Evolutionary conservation across 2,113 vertebrate species (phyloP).

Genomic region (Anser cygnoides): DNA sequence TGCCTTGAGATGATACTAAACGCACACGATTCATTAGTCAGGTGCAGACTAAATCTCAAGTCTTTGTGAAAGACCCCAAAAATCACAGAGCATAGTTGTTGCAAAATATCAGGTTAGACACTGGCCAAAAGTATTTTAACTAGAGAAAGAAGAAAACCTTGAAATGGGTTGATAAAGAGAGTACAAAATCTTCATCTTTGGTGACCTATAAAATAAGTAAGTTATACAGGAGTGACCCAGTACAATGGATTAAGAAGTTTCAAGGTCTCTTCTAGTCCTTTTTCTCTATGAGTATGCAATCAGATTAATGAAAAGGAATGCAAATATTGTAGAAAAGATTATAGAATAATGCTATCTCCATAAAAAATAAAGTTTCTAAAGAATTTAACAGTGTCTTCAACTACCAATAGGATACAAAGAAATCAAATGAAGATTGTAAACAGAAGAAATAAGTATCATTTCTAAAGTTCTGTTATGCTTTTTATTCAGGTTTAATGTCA

Average conservation of each 20-base stretch:
- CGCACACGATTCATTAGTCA: neutral
- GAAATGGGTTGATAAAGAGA: neutral
- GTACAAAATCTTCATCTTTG: neutral
- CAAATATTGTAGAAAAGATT: neutral
- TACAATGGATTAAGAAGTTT: too few species aligned
- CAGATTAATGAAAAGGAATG: neutral
- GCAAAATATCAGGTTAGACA: neutral
- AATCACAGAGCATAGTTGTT: neutral
- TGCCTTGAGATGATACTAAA: neutral
- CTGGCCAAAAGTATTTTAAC: neutral
- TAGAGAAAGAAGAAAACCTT: neutral
- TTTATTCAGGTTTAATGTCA: neutral
- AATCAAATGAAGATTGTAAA: neutral
- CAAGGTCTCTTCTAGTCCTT: neutral
- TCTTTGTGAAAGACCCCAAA: neutral
- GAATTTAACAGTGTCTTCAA: neutral
- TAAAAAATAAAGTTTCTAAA: neutral
- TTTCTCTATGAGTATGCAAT: neutral
- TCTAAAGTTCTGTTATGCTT: neutral
- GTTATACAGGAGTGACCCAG: neutral
- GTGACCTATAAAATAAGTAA: neutral
- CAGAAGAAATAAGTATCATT: neutral
- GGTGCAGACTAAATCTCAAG: neutral
- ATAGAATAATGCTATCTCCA: neutral
- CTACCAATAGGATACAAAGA: neutral